phyloP scores from a whole-genome alignment of 2,888 invertebrate species.

The Chrysomela aeneicollis region DNA sequence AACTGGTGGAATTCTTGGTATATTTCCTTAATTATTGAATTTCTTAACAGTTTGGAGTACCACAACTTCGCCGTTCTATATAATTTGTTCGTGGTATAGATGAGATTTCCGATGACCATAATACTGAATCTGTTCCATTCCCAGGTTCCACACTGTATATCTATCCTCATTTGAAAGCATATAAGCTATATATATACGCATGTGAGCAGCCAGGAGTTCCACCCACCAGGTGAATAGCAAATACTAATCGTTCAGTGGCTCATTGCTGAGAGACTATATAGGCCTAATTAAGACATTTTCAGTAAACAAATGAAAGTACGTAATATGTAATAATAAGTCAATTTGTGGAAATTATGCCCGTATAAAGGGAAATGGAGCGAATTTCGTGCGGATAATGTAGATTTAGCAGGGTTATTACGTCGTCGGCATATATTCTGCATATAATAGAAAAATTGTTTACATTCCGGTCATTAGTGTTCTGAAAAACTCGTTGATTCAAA shows the following conservation, averaged over 20 bases:
- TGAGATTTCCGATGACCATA: too few relatives aligned
- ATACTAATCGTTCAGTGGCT: not conserved
- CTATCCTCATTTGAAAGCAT: too few relatives aligned
- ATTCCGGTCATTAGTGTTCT: not conserved
- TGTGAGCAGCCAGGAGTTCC: not conserved
- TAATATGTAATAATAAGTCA: not conserved
- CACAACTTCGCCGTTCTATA: too few relatives aligned
- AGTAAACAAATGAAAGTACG: slow-evolving; percentile 3
- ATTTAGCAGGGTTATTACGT: slow-evolving; percentile 1
- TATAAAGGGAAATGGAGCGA: not conserved
- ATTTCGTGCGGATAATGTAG: not conserved
- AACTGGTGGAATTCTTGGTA: too few relatives aligned
- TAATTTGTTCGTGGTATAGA: too few relatives aligned
- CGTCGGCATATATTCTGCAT: not conserved
- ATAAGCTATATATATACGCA: not conserved
- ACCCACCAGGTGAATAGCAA: slow-evolving; percentile 1
- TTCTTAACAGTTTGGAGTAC: too few relatives aligned
- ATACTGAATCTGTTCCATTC: too few relatives aligned
- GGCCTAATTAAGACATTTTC: not conserved
- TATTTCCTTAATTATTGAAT: not conserved
- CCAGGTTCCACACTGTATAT: not conserved
- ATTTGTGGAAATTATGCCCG: not conserved
- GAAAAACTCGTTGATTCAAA: too few relatives aligned
- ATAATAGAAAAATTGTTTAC: not conserved
- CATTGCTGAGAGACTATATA: slow-evolving; percentile 6